phyloP scores from a whole-genome alignment of 1,140 invertebrate genomes.

The Sogatella furcifera region DNA sequence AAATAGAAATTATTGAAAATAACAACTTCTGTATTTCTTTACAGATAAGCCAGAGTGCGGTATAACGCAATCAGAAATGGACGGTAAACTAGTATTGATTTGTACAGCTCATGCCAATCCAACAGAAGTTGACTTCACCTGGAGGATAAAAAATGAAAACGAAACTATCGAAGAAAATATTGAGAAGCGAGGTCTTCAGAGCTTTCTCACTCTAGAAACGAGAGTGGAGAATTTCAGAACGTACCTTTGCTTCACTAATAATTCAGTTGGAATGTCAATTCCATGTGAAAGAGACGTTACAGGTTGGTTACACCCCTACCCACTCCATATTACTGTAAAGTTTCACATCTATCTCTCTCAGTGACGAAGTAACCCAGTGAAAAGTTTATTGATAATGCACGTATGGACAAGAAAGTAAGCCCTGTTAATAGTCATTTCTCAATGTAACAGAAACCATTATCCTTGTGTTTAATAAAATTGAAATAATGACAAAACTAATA shows the following conservation, averaged over 20 bases:
- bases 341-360: too few relatives aligned
- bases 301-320: slow-evolving; percentile 39
- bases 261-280: slow-evolving; percentile 59
- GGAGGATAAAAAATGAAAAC: slow-evolving; percentile 74
- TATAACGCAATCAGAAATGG: slow-evolving; percentile 56
- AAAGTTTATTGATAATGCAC: too few relatives aligned
- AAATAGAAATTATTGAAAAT: too few relatives aligned
- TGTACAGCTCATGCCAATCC: slow-evolving; percentile 77
- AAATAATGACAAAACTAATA: too few relatives aligned
- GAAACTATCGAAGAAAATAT: slow-evolving; percentile 53
- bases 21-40: not conserved
- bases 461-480: too few relatives aligned
- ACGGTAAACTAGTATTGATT: slow-evolving; percentile 62
- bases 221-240: slow-evolving; percentile 56
- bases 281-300: slow-evolving; percentile 69
- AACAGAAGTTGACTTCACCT: slow-evolving; percentile 64
- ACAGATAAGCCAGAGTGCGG: slow-evolving; percentile 75
- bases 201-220: slow-evolving; percentile 52
- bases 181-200: slow-evolving; percentile 41
- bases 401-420: too few relatives aligned
- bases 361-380: too few relatives aligned
- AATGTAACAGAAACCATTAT: too few relatives aligned
- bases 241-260: slow-evolving; percentile 75
- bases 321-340: too few relatives aligned
- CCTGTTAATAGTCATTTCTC: too few relatives aligned